A percentile compares a stretch with the other conserved stretches of the same genome.
phyloP scores from a whole-genome alignment of 2,797 vertebrate species.

The Cirrhinus molitorella region DNA sequence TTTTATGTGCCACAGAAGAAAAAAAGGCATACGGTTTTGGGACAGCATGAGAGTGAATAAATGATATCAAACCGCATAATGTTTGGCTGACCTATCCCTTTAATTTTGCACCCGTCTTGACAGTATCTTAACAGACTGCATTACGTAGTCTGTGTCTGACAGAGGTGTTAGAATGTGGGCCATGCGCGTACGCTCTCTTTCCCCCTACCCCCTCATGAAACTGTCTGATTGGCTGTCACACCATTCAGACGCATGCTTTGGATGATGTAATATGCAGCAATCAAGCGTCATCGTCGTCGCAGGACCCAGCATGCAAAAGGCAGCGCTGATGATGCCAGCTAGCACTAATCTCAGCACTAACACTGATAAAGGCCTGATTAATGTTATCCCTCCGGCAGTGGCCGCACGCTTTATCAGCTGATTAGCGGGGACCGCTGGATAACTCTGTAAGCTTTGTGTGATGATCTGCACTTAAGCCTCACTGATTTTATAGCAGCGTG shows the following conservation, averaged over 20 bases:
- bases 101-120: not conserved
- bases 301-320: constrained; percentile 36
- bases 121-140: constrained; percentile 14
- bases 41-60: not conserved
- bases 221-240: constrained; percentile 45
- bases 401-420: not conserved
- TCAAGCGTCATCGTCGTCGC: constrained; percentile 41
- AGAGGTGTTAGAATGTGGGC: constrained; percentile 22
- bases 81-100: constrained; percentile 8
- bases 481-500: not conserved
- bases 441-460: constrained; percentile 42
- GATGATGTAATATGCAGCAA: constrained; percentile 72
- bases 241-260: constrained; percentile 61
- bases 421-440: constrained; percentile 31
- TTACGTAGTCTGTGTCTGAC: constrained; percentile 28
- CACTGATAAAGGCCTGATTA: constrained; percentile 42
- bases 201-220: not conserved
- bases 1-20: not conserved
- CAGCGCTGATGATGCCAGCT: constrained; percentile 65
- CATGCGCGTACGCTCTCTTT: constrained; percentile 41
- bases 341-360: constrained; percentile 41
- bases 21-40: not conserved
- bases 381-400: constrained; percentile 14
- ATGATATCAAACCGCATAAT: not conserved
- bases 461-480: constrained; percentile 20